These are phyloP conservation scores for Rachycentron canadum DNA, from an alignment of 2,797 vertebrate species.

Conservation along the genomic window DNA sequence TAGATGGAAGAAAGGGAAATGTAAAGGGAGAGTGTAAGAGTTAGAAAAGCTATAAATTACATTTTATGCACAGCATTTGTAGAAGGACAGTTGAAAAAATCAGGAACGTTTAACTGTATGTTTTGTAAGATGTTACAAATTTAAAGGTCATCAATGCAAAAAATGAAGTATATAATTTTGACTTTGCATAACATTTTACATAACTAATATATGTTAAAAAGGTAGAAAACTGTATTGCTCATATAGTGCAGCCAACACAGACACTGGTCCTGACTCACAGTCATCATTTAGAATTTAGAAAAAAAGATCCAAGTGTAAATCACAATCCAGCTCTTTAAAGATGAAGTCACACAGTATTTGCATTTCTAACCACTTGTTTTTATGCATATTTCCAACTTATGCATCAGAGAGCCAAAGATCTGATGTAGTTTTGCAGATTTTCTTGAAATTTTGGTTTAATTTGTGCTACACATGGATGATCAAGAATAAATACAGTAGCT, in stretches of 20 bases:
- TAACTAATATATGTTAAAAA: neutral
- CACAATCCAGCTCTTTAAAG: neutral
- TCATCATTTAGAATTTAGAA: no score
- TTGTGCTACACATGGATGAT: no score
- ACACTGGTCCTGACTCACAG: no score
- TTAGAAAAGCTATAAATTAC: neutral
- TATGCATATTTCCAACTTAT: no score
- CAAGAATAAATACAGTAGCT: no score
- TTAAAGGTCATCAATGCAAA: neutral
- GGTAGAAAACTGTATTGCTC: neutral
- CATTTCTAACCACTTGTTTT: no score
- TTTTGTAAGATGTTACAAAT: neutral
- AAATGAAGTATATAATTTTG: neutral
- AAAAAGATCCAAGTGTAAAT: no score
- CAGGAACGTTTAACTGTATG: neutral
- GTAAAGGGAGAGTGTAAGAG: slow-evolving; percentile 7
- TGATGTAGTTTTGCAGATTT: no score
- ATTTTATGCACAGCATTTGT: neutral
- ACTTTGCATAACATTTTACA: neutral
- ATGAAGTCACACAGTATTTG: neutral
- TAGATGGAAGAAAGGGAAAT: slow-evolving; percentile 68
- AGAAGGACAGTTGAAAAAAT: no score
- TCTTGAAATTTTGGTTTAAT: no score
- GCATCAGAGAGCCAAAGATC: no score
- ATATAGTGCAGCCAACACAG: no score